Conservation (phyloP, 2,113 vertebrate species). For the Ailuropoda melanoleuca region DNA sequence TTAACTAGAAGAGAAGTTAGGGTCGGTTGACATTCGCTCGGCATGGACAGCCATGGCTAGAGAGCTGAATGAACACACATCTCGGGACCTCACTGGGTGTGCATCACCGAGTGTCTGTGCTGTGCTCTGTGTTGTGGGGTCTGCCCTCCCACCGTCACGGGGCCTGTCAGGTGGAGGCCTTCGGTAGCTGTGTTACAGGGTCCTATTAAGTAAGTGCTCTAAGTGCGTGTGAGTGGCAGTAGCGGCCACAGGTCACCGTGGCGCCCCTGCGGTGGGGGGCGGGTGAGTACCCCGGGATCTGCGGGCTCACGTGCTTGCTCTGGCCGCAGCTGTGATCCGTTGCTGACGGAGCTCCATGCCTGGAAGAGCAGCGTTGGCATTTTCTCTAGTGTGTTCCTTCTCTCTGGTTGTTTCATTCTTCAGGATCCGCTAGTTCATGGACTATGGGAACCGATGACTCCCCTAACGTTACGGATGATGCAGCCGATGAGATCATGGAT, state of each 20-base stretch:
- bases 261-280: not conserved
- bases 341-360: not conserved
- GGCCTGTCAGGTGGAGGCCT: not conserved
- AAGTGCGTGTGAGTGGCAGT: not conserved
- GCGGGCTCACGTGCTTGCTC: too few relatives aligned
- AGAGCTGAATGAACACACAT: not conserved
- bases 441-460: constrained; percentile 89
- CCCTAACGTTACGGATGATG: constrained; percentile 90
- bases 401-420: not conserved
- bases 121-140: accelerated
- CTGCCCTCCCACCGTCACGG: not conserved
- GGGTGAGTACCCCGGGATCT: not conserved
- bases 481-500: constrained; percentile 99
- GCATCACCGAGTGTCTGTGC: not conserved
- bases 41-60: not conserved
- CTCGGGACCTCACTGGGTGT: not conserved
- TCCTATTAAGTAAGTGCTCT: too few relatives aligned
- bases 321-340: not conserved
- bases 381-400: not conserved
- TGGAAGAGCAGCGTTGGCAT: not conserved
- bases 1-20: not conserved
- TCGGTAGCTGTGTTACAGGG: not conserved
- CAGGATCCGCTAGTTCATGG: constrained; percentile 91
- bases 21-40: not conserved
- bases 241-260: not conserved